Conservation (phyloP, 2,113 vertebrate genomes). For the Dicaeum eximium region DNA sequence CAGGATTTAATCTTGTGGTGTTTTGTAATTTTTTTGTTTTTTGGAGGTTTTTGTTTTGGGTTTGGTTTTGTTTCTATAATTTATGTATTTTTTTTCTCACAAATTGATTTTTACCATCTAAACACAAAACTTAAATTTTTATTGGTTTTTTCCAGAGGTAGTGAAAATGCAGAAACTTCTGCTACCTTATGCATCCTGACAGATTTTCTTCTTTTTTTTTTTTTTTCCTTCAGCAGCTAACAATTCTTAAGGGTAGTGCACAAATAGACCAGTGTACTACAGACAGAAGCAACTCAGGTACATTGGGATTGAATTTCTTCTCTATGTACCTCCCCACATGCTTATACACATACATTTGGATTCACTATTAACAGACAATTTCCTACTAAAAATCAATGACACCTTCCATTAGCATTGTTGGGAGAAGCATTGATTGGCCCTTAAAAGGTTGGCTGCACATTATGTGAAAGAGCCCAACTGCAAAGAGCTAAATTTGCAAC, state of each 20-base stretch:
- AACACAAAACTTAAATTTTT: not conserved
- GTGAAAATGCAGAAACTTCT: not conserved
- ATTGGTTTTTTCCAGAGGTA: not conserved
- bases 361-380: not conserved
- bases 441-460: not conserved
- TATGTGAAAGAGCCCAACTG: not conserved
- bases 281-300: not conserved
- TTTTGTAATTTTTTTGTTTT: not conserved
- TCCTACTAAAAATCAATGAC: not conserved
- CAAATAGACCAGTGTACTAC: not conserved
- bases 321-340: fast-evolving
- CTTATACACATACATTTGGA: not conserved
- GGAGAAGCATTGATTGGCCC: not conserved
- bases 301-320: not conserved
- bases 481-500: not conserved
- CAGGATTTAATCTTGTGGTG: not conserved
- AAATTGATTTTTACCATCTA: not conserved
- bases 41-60: not conserved
- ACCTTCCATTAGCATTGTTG: not conserved
- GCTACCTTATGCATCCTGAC: not conserved
- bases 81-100: not conserved
- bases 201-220: not conserved
- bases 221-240: not conserved
- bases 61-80: not conserved
- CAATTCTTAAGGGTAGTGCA: not conserved